Evolutionary conservation across 1,140 invertebrate genomes (phyloP).

Genomic region (Tetramorium alpestre): DNA sequence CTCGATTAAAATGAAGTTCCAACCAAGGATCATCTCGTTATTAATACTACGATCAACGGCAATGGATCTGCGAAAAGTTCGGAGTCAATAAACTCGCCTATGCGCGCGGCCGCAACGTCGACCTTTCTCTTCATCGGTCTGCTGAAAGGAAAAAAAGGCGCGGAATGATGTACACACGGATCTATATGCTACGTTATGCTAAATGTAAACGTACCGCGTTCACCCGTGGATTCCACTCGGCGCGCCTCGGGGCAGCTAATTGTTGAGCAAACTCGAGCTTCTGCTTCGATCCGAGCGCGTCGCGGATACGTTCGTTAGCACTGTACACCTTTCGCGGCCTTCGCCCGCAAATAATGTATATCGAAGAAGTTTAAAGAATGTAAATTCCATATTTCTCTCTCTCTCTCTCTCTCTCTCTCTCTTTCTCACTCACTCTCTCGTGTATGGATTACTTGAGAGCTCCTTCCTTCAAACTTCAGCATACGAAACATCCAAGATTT

Average conservation of each 20-base stretch:
- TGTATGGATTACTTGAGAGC: not conserved
- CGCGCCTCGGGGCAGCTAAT: slow-evolving; percentile 67
- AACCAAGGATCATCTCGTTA: not conserved
- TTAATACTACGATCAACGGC: not conserved
- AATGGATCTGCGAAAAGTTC: slow-evolving; percentile 44
- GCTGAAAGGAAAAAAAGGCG: not conserved
- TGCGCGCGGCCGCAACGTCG: not conserved
- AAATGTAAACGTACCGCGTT: slow-evolving; percentile 35
- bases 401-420: not conserved
- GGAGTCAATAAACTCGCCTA: slow-evolving; percentile 41
- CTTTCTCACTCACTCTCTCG: not conserved
- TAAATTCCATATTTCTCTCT: not conserved
- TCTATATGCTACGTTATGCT: slow-evolving; percentile 22
- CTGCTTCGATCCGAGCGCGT: slow-evolving; percentile 27
- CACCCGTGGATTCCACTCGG: slow-evolving; percentile 31
- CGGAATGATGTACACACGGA: slow-evolving; percentile 12
- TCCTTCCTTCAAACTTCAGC: not conserved
- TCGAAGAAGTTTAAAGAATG: not conserved
- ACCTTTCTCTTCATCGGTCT: slow-evolving; percentile 1
- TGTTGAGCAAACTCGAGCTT: slow-evolving; percentile 71
- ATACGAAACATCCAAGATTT: not conserved
- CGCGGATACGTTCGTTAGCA: slow-evolving; percentile 63
- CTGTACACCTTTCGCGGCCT: not conserved
- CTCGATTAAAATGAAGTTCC: not conserved
- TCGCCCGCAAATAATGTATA: slow-evolving; percentile 6